Percentiles rank a stretch among this genome's conserved stretches.
These are phyloP conservation scores for Pelusios castaneus DNA, from an alignment of 2,113 vertebrate genomes.

Conservation along the genomic window DNA sequence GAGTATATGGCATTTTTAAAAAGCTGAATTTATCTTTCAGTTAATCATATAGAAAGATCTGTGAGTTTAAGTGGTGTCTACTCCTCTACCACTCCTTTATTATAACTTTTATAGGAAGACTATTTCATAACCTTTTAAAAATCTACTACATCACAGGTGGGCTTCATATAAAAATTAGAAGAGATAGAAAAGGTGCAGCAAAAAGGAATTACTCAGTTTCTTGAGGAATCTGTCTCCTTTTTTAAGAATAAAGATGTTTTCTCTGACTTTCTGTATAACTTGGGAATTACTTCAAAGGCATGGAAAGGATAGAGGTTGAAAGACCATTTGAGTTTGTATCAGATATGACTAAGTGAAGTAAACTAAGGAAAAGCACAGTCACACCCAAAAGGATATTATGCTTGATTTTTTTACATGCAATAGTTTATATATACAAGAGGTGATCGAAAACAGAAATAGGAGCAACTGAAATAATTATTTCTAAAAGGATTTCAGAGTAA, in stretches of 20 bases:
- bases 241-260: conserved; percentile 9
- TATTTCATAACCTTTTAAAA: conserved; percentile 33
- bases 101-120: not conserved
- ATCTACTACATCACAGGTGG: conserved; percentile 5
- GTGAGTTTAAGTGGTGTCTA: not conserved
- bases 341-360: not conserved
- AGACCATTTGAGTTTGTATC: not conserved
- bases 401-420: not conserved
- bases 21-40: not conserved
- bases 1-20: not conserved
- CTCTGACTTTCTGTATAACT: not conserved
- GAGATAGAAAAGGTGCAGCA: not conserved
- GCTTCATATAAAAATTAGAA: not conserved
- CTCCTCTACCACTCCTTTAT: not conserved
- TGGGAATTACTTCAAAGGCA: not conserved
- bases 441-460: not conserved
- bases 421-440: not conserved
- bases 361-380: not conserved
- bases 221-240: not conserved
- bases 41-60: not conserved
- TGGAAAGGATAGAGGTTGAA: not conserved
- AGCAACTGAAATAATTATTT: not conserved
- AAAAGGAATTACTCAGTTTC: not conserved
- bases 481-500: not conserved
- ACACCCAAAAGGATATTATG: not conserved